These are phyloP conservation scores for Chlamydotis undulata DNA, from an alignment of 2,113 vertebrate species.

Conservation along the genomic window DNA sequence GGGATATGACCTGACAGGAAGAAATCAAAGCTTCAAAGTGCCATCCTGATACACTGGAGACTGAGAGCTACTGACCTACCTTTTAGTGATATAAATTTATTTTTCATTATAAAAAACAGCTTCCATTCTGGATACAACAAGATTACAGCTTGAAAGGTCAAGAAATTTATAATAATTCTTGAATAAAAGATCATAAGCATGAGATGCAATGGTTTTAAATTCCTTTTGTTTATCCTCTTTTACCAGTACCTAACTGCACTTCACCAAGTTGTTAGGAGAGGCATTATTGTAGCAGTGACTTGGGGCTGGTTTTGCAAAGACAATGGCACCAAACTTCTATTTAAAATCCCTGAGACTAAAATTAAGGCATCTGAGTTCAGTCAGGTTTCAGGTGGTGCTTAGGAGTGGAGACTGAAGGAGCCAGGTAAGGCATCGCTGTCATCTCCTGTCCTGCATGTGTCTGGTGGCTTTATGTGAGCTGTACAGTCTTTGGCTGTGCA, in stretches of 20 bases:
- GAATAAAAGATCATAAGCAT: neutral
- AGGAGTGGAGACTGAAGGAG: neutral
- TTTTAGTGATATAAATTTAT: conserved; percentile 27
- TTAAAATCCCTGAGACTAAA: neutral
- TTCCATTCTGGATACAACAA: neutral
- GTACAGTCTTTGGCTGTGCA: neutral
- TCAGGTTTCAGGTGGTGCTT: neutral
- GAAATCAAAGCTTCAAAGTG: conserved; percentile 44
- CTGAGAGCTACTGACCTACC: neutral
- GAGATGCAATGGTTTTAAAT: neutral
- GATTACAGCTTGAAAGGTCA: neutral
- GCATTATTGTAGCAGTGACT: neutral
- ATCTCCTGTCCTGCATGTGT: neutral
- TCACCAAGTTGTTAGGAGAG: neutral
- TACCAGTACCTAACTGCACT: neutral
- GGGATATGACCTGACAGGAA: conserved; percentile 1
- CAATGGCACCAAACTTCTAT: neutral
- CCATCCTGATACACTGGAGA: neutral
- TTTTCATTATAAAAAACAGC: neutral
- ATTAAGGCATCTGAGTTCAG: neutral
- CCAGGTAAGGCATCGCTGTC: neutral
- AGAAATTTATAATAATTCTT: neutral
- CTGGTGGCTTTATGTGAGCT: neutral
- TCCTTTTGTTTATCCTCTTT: neutral
- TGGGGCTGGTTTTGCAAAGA: neutral